Base-by-base conservation (phyloP, 2,888 invertebrate genomes). In the Drosophila dives region DNA sequence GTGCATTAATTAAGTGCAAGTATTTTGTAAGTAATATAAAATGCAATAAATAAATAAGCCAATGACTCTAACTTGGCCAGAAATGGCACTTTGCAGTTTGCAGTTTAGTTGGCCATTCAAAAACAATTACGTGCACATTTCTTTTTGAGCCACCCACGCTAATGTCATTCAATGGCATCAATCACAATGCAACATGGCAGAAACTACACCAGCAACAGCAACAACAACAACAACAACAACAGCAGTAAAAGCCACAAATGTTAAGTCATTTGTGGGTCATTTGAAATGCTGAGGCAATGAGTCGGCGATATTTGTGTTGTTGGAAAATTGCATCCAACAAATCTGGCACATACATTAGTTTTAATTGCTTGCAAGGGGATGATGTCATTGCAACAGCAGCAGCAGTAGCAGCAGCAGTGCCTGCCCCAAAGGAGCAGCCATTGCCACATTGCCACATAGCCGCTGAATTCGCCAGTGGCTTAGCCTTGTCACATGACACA, bases 311-410 rank as follows among this genome's bases (percentile, higher is more conserved):
- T 68, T 53, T 72, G 51, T n/a, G 51, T n/a, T 76, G 65, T 72
- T 64, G 61, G 77, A 75, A 77, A 77, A 79, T 77, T 56, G 80
- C 77, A 79, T 55, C 80, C 75, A 68, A 76, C 72, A 86, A 86
- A 81, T 84, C 84, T 75, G 81, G 81, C 84, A 89, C 73, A 83
- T 81, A 78, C 79, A 86, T 83, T 81, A 70, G 74, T 83, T 83
- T 87, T 86, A 83, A 84, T 89, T 83, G 83, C 76, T 64, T 64
- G 69, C 67, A 53, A 50, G 71, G 76, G 69, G 67, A 83, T 89
- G 83, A 84, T 83, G 89, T 89, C 83, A 84, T 75, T 64, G 70
- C 59, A 49, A 23, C 40, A 23, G 12, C 53, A 51, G 2, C 45
- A 58, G 58, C 61, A 67, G 59, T 45, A 51, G 50, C 38, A 40